Conservation (phyloP, 2,797 vertebrate genomes). For the Semaprochilodus insignis region DNA sequence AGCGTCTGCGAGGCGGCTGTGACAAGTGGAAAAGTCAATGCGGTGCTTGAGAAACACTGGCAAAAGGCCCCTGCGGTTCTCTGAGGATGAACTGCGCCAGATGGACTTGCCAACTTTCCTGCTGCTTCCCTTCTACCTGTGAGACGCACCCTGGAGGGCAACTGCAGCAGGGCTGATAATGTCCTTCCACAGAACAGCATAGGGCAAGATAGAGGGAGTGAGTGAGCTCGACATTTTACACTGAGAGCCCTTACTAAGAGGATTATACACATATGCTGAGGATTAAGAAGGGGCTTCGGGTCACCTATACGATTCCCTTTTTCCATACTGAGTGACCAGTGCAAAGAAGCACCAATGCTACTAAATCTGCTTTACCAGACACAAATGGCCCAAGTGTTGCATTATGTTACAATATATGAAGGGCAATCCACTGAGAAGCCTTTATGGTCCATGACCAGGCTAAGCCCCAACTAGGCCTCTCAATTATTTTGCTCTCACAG, state of each 20-base stretch:
- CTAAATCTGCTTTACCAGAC: background rate
- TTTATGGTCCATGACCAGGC: background rate
- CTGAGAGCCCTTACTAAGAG: slow-evolving; percentile 56
- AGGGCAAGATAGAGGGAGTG: background rate
- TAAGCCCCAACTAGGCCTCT: background rate
- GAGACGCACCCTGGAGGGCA: background rate
- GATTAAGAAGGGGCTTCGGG: slow-evolving; percentile 43
- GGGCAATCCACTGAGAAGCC: background rate
- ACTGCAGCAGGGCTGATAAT: slow-evolving; percentile 19
- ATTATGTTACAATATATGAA: background rate
- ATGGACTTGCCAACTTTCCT: slow-evolving; percentile 16
- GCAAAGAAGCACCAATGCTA: too few species aligned
- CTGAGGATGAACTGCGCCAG: slow-evolving; percentile 7
- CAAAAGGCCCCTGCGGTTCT: background rate
- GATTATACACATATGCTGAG: slow-evolving; percentile 60
- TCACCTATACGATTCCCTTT: slow-evolving; percentile 56
- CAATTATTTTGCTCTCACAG: background rate
- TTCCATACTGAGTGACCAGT: slow-evolving; percentile 1
- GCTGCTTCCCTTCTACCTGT: background rate
- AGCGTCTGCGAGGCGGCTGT: background rate
- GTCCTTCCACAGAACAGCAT: slow-evolving; percentile 11
- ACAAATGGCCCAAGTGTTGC: background rate
- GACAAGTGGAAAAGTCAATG: slow-evolving; percentile 19
- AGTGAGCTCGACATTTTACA: slow-evolving; percentile 38
- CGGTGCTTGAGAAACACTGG: slow-evolving; percentile 34